These are phyloP conservation scores for Pituophis catenifer DNA, from an alignment of 2,113 vertebrate species.

Conservation along the genomic window DNA sequence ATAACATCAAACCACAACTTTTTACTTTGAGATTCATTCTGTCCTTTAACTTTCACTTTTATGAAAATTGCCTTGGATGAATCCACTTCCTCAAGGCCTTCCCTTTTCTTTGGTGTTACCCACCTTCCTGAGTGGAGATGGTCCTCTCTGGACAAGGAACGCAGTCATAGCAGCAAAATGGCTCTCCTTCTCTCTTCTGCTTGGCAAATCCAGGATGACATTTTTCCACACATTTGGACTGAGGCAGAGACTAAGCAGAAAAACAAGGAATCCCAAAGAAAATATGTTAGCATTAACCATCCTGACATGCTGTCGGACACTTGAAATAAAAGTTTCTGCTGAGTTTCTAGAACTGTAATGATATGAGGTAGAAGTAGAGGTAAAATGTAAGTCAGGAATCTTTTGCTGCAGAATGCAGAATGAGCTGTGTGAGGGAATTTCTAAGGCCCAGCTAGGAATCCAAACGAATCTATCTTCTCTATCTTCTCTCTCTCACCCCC, in stretches of 20 bases:
- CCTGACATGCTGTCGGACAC: not conserved
- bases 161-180: not conserved
- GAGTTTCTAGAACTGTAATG: no score
- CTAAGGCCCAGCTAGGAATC: no score
- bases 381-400: no score
- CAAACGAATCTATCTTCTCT: no score
- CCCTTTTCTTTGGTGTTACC: not conserved
- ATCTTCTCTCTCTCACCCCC: no score
- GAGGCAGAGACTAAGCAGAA: not conserved
- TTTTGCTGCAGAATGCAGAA: no score
- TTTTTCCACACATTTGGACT: not conserved
- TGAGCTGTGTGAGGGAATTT: no score
- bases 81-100: not conserved
- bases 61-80: not conserved
- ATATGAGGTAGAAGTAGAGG: no score
- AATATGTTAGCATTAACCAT: not conserved
- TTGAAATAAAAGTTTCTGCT: no score
- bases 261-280: not conserved
- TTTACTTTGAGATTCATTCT: not conserved
- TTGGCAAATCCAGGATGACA: not conserved
- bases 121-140: not conserved
- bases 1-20: no score
- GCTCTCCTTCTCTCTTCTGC: not conserved
- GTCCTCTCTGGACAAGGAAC: not conserved
- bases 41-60: not conserved